A percentile compares a stretch with the other conserved stretches of the same genome.
Evolutionary conservation across 2,888 invertebrate genomes (phyloP).

Genomic region (Synanthedon vespiformis): DNA sequence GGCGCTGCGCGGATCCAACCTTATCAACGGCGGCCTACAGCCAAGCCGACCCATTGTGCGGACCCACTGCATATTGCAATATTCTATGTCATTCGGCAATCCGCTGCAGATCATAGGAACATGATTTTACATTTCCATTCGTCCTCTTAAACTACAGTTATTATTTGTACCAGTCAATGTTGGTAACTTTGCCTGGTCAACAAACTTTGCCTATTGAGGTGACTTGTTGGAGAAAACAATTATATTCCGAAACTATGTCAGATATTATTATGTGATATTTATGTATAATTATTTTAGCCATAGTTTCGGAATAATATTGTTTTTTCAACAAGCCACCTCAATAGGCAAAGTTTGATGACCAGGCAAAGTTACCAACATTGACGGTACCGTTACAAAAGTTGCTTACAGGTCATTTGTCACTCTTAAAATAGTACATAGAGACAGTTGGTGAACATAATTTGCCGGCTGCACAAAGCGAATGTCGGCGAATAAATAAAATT

Average conservation of each 20-base stretch:
- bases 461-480: constrained; percentile 14
- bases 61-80: constrained; percentile 28
- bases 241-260: too few relatives aligned
- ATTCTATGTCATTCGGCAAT: constrained; percentile 47
- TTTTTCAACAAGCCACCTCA: too few relatives aligned
- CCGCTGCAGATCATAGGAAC: constrained; percentile 40
- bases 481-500: constrained; percentile 22
- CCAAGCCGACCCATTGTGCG: constrained; percentile 35
- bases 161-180: too few relatives aligned
- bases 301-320: too few relatives aligned
- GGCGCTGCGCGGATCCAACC: constrained; percentile 19
- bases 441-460: constrained; percentile 2
- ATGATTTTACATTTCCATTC: constrained; percentile 27
- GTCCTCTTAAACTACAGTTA: not conserved
- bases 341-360: too few relatives aligned
- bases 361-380: too few relatives aligned
- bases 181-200: too few relatives aligned
- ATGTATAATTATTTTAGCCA: too few relatives aligned
- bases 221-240: too few relatives aligned
- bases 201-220: too few relatives aligned
- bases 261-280: too few relatives aligned
- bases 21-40: constrained; percentile 26
- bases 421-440: not conserved
- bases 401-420: not conserved
- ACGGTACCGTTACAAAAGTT: not conserved